These are phyloP conservation scores for Pipra filicauda DNA, from an alignment of 2,113 vertebrate species.

Conservation along the genomic window DNA sequence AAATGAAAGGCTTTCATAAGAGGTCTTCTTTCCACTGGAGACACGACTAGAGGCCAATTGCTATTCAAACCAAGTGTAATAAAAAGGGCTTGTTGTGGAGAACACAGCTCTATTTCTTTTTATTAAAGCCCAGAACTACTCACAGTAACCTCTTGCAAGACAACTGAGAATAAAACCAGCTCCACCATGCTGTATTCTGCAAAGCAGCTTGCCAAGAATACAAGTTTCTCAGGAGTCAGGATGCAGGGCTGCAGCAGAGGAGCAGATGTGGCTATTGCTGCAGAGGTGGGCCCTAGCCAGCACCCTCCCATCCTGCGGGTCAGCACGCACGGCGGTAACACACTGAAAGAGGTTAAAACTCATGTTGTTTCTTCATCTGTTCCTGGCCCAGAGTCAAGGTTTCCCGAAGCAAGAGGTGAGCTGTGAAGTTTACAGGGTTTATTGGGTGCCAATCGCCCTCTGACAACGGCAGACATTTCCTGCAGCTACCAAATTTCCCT, in stretches of 20 bases:
- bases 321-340: accelerated
- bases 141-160: slow-evolving; percentile 39
- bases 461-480: neutral
- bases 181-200: neutral
- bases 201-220: slow-evolving; percentile 38
- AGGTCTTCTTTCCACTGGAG: slow-evolving; percentile 40
- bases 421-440: neutral
- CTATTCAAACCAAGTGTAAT: slow-evolving; percentile 58
- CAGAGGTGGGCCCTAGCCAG: neutral
- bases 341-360: neutral
- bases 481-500: neutral
- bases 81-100: slow-evolving; percentile 47
- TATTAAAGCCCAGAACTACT: slow-evolving; percentile 57
- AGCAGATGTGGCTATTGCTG: neutral
- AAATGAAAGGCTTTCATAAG: slow-evolving; percentile 48
- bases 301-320: neutral
- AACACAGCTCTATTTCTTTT: slow-evolving; percentile 56
- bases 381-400: neutral
- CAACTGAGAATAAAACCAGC: slow-evolving; percentile 39
- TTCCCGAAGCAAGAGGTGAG: neutral
- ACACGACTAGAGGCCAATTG: slow-evolving; percentile 41
- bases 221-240: neutral
- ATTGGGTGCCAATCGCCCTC: neutral
- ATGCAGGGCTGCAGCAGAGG: neutral
- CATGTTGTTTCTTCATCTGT: neutral